These are phyloP conservation scores for Corythornis leucogaster DNA, from an alignment of 2,797 vertebrate species.

Conservation along the genomic window DNA sequence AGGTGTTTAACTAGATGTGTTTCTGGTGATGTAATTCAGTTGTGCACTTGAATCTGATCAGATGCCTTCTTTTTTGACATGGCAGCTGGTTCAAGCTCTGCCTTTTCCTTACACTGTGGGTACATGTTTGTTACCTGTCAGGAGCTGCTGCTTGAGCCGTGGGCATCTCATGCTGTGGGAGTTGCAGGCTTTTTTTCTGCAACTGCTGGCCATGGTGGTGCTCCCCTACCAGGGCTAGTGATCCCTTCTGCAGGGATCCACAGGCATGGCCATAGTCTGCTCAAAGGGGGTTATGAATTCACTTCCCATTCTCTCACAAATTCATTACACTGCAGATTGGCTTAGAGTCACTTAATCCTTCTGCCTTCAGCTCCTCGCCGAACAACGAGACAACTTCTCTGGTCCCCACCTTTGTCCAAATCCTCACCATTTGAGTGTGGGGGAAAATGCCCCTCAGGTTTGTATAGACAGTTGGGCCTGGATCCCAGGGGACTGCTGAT, in stretches of 20 bases:
- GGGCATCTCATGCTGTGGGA: neutral
- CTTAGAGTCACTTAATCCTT: neutral
- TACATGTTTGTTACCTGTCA: accelerated
- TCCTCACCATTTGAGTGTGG: neutral
- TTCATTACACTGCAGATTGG: accelerated
- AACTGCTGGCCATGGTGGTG: neutral
- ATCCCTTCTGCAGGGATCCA: neutral
- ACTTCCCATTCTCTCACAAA: neutral
- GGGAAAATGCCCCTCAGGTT: neutral
- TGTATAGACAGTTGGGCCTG: neutral
- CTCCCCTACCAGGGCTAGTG: neutral
- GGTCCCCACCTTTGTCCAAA: neutral
- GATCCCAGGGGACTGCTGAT: neutral
- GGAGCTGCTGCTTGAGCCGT: accelerated
- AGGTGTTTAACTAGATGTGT: neutral
- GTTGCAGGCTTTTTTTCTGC: neutral
- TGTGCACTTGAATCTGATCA: neutral
- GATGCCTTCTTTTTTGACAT: neutral
- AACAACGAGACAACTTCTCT: neutral
- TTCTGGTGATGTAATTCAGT: neutral
- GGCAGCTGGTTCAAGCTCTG: neutral
- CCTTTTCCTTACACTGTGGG: neutral
- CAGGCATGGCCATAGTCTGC: accelerated
- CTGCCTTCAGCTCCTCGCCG: neutral
- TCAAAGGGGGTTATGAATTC: neutral